phyloP scores from a whole-genome alignment of 2,888 invertebrate genomes.

The Drosophila multiciliata region DNA sequence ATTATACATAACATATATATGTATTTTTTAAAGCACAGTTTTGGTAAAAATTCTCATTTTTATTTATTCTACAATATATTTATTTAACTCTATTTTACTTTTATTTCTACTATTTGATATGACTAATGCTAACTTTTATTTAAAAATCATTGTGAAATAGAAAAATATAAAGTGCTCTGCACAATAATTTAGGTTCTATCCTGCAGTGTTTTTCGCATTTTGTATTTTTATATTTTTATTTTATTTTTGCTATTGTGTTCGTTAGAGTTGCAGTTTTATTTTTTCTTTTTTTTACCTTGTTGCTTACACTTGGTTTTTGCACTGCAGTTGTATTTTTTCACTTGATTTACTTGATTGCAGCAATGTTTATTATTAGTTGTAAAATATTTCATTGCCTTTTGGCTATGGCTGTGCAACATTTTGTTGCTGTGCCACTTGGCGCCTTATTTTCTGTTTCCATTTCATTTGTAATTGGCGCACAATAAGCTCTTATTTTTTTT shows the following conservation, averaged over 20 bases:
- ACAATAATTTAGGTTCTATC: neutral
- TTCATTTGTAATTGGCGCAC: conserved; percentile 57
- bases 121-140: neutral
- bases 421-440: conserved; percentile 2
- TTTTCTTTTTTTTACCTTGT: conserved; percentile 14
- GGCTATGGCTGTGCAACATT: conserved; percentile 17
- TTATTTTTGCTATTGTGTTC: conserved; percentile 1
- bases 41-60: neutral
- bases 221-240: neutral
- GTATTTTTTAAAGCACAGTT: neutral
- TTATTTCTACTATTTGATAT: neutral
- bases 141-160: neutral
- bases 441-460: conserved; percentile 18
- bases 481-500: conserved; percentile 63
- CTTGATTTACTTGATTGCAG: conserved; percentile 71
- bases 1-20: neutral
- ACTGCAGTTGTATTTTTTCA: conserved; percentile 50
- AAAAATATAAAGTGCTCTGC: neutral
- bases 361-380: conserved; percentile 69
- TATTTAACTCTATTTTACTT: neutral
- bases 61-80: neutral
- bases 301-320: conserved; percentile 10
- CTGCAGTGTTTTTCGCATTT: neutral
- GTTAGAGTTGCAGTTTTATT: conserved; percentile 12
- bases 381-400: conserved; percentile 49